These are phyloP conservation scores for Lobophora halterata DNA, from an alignment of 2,888 invertebrate species.

Conservation along the genomic window DNA sequence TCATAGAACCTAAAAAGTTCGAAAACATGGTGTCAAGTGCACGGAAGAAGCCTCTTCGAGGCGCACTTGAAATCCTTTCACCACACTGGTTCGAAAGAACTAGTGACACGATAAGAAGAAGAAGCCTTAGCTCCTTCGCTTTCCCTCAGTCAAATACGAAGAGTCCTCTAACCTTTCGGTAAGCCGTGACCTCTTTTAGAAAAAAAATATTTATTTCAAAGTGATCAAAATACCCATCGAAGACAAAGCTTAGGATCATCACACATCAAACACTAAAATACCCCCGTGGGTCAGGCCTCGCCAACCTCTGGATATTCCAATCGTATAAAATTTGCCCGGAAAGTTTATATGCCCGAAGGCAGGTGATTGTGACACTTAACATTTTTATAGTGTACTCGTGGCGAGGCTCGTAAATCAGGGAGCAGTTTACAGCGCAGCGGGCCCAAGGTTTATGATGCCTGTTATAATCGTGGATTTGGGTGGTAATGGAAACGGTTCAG, in stretches of 20 bases:
- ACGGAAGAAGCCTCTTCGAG: too few species aligned
- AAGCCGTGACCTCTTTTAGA: too few species aligned
- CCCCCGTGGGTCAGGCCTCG: constrained; percentile 13
- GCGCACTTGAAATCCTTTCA: too few species aligned
- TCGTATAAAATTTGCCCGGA: constrained; percentile 28
- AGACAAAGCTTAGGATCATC: constrained; percentile 8
- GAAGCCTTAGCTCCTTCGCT: too few species aligned
- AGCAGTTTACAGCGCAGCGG: constrained; percentile 52
- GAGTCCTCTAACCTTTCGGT: too few species aligned
- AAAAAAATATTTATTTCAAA: too few species aligned
- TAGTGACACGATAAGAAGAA: too few species aligned
- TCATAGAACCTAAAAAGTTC: too few species aligned
- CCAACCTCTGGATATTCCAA: constrained; percentile 26
- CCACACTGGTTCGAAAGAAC: too few species aligned
- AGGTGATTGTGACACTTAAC: constrained; percentile 55
- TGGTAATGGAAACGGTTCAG: constrained; percentile 23
- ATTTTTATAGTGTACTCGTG: constrained; percentile 53
- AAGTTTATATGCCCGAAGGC: constrained; percentile 34
- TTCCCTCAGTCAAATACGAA: too few species aligned
- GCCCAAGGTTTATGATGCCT: constrained; percentile 40
- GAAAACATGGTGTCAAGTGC: too few species aligned
- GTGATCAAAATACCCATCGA: constrained; percentile 3
- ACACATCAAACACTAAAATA: constrained; percentile 11
- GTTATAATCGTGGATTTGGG: constrained; percentile 22
- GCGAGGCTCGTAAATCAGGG: constrained; percentile 52